Percentiles rank a stretch among this genome's conserved stretches.
These are phyloP conservation scores for Bubalus kerabau DNA, from an alignment of 2,113 vertebrate genomes.

Conservation along the genomic window DNA sequence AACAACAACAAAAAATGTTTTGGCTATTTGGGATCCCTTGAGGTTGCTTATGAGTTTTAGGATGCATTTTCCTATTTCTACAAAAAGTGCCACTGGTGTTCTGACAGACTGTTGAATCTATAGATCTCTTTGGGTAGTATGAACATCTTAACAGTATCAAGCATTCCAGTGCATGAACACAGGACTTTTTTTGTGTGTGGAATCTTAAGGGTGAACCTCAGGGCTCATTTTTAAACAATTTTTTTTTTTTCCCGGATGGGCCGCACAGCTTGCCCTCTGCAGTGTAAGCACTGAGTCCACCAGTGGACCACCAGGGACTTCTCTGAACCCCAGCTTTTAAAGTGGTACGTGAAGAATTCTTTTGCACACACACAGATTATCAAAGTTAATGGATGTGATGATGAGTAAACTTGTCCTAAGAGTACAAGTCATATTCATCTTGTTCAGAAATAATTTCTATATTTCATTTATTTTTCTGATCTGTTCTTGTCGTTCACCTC, in stretches of 20 bases:
- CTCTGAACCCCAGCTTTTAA: neutral
- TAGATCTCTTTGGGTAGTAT: neutral
- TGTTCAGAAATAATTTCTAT: neutral
- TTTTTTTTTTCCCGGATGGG: neutral
- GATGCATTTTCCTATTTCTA: neutral
- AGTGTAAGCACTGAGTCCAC: neutral
- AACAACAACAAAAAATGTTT: neutral
- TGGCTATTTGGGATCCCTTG: neutral
- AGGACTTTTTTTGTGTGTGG: neutral
- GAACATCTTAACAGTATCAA: neutral
- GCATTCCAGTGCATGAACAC: neutral
- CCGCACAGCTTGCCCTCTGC: neutral
- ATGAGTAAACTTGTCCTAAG: neutral
- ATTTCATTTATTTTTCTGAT: neutral
- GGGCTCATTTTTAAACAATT: neutral
- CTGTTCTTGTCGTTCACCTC: neutral
- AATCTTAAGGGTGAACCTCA: neutral
- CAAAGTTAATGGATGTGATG: neutral
- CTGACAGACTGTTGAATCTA: neutral
- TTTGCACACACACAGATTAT: neutral
- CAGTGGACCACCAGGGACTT: neutral
- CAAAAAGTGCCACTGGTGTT: neutral
- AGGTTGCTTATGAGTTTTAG: neutral
- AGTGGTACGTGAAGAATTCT: neutral
- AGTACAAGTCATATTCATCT: neutral